Conservation (phyloP, 2,797 vertebrate genomes). For the Sciaenops ocellatus region DNA sequence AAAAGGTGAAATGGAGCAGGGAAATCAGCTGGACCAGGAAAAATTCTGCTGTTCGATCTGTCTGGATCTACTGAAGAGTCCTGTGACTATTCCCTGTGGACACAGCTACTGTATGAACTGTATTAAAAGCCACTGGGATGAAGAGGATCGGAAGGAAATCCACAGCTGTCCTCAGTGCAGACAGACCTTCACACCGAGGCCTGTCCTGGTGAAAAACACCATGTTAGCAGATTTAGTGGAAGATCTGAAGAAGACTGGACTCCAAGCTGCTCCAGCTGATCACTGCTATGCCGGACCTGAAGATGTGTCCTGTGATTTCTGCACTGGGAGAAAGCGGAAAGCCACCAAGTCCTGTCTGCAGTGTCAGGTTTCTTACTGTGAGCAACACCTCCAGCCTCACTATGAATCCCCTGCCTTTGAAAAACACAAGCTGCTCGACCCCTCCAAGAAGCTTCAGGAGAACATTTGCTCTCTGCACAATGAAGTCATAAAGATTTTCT, state of each 20-base stretch:
- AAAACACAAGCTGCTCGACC: neutral
- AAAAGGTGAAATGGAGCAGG: neutral
- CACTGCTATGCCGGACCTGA: neutral
- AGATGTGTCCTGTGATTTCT: no score
- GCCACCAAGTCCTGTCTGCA: no score
- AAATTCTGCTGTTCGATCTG: constrained; percentile 18
- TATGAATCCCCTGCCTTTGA: no score
- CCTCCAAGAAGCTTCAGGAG: neutral
- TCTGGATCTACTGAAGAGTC: constrained; percentile 6
- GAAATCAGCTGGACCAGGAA: neutral
- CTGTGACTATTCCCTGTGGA: neutral
- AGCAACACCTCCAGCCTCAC: no score
- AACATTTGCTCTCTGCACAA: no score
- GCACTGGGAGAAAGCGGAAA: no score
- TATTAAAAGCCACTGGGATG: neutral
- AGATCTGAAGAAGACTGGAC: neutral
- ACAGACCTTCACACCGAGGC: neutral
- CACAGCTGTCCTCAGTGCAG: constrained; percentile 23
- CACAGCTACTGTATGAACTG: neutral
- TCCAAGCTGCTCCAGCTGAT: neutral
- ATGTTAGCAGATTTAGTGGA: neutral
- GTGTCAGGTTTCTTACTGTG: no score
- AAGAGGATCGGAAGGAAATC: neutral
- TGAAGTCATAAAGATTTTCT: no score
- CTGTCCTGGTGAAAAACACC: neutral